Base-by-base conservation (phyloP, 2,888 invertebrate species). In the Rhaphigaster nebulosa region DNA sequence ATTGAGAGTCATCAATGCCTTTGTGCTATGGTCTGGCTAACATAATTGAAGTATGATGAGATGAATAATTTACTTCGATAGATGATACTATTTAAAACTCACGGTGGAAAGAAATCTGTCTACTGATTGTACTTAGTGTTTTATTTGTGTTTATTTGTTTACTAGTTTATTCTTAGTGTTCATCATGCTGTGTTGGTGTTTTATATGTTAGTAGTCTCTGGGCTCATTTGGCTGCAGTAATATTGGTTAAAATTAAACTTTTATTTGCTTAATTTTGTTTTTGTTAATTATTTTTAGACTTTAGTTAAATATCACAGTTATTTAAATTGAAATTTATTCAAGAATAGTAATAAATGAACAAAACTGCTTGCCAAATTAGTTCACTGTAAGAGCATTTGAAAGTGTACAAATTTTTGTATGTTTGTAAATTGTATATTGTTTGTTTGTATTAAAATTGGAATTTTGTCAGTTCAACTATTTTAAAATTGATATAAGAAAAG, bases 91-190 rank as follows among this genome's bases (percentile, higher is more conserved):
- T 80, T 34, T 84, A 45, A 84, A 84, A 84, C 84, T 84, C 45
- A 50, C 84, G 84, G 84, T 84, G 84, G 84, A 84, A 84, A 84
- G 84, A 84, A 84, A 84, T 84, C 84, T 84, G 84, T 84, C 84
- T 84, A 84, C 84, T 84, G 84, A 84, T 50, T 84, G 45, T 84
- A 41, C 38, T 84, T 41, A 84, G 84, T 84, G 84, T 84, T 76
- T 76, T 84, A 45, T 50, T 80, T 80, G 23, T 41, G 23, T 80
- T 80, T 80, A 80, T 80, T 84, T 84, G 45, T 84, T 84, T 45
- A 45, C 18, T 84, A 45, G 70, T 76, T 45, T 45, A 84, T 84
- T 84, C 26, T 84, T 84, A 50, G 41, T 84, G 84, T 84, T 84
- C 12, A 45, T 84, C 4, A 84, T 84, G 20, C 41, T 41, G 41